Percentiles rank a stretch among this genome's conserved stretches.
Conservation (phyloP, 2,888 invertebrate genomes). For the Arctia plantaginis region DNA sequence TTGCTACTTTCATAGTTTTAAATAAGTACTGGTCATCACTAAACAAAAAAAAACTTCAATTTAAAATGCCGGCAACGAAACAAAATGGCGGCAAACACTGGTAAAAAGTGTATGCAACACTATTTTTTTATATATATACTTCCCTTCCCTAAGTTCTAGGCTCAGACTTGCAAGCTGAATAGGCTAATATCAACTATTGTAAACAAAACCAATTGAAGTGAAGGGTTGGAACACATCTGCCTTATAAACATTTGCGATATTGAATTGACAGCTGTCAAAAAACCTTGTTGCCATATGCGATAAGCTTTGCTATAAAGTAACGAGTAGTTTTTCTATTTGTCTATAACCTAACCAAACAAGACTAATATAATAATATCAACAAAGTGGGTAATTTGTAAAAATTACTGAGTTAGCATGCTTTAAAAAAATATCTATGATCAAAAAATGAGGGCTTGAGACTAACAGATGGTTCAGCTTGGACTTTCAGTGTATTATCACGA, state of each 20-base stretch:
- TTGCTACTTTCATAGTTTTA: neutral
- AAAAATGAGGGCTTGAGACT: neutral
- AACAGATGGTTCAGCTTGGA: neutral
- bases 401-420: neutral
- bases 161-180: constrained; percentile 1
- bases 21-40: constrained; percentile 1
- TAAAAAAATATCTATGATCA: neutral
- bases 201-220: neutral
- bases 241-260: neutral
- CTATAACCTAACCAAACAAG: neutral
- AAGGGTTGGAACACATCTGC: neutral
- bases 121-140: neutral
- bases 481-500: no score
- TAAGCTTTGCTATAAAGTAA: neutral
- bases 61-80: neutral
- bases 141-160: neutral
- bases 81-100: neutral
- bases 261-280: neutral
- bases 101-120: neutral
- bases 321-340: neutral
- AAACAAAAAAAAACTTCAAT: neutral
- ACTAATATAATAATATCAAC: neutral
- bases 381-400: neutral
- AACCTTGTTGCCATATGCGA: neutral
- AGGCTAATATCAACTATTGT: neutral